phyloP scores from a whole-genome alignment of 2,888 invertebrate genomes.

The Dryobota labecula region DNA sequence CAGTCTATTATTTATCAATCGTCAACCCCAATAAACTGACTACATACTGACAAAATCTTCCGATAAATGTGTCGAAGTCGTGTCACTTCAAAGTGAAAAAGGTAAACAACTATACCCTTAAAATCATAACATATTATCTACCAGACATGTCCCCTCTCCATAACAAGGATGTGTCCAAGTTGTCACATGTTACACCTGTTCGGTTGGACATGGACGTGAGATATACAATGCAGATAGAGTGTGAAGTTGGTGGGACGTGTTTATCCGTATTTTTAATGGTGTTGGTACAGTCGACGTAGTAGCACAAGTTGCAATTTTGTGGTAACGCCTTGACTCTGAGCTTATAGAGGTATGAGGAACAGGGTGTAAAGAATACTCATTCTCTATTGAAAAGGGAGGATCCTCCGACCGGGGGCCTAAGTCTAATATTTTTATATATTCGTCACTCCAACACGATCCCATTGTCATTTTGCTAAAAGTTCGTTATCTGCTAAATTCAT shows the following conservation, averaged over 20 bases:
- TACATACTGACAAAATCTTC: neutral
- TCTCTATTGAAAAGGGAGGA: too few species aligned
- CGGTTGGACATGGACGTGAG: constrained; percentile 14
- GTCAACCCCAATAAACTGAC: neutral
- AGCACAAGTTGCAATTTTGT: too few species aligned
- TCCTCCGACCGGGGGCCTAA: too few species aligned
- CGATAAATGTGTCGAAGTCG: neutral
- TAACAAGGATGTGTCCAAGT: constrained; percentile 22
- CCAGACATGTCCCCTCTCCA: neutral
- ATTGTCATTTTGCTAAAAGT: too few species aligned
- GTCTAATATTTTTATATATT: too few species aligned
- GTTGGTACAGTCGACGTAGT: neutral
- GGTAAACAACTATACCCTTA: neutral
- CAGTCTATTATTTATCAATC: too few species aligned
- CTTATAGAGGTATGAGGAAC: too few species aligned
- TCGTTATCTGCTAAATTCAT: too few species aligned
- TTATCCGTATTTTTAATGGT: neutral
- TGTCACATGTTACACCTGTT: constrained; percentile 46
- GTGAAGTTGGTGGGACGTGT: neutral
- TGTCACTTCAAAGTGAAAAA: neutral
- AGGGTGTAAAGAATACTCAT: too few species aligned
- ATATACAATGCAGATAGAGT: constrained; percentile 43
- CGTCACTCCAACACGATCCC: too few species aligned
- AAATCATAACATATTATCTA: constrained; percentile 12
- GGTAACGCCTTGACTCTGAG: neutral